These are phyloP conservation scores for Pelodytes ibericus DNA, from an alignment of 2,797 vertebrate genomes.

Conservation along the genomic window DNA sequence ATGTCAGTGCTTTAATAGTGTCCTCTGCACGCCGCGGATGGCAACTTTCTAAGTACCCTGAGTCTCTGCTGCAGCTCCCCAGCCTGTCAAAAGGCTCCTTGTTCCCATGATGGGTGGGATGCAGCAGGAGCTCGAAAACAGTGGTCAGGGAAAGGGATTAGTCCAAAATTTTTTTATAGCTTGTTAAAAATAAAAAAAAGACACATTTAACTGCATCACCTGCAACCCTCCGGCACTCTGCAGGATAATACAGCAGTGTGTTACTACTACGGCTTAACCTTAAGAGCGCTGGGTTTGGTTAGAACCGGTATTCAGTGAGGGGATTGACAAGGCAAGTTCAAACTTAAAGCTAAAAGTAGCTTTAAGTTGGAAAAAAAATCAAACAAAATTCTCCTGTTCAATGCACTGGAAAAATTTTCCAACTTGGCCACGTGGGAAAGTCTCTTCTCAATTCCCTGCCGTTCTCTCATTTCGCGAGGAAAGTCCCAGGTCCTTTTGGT, in stretches of 20 bases:
- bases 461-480: too few species aligned
- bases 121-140: slow-evolving; percentile 17
- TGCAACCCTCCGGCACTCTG: slow-evolving; percentile 12
- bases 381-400: too few species aligned
- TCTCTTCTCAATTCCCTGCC: too few species aligned
- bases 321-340: too few species aligned
- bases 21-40: background rate
- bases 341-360: too few species aligned
- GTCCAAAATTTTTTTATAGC: slow-evolving; percentile 36
- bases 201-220: slow-evolving; percentile 4
- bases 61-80: background rate
- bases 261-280: background rate
- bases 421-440: too few species aligned
- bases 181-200: slow-evolving; percentile 33
- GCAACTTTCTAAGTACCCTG: background rate
- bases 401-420: too few species aligned
- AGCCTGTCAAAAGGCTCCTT: slow-evolving; percentile 14
- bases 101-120: slow-evolving; percentile 18
- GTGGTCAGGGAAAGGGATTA: slow-evolving; percentile 44
- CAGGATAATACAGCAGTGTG: slow-evolving; percentile 32
- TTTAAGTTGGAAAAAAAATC: too few species aligned
- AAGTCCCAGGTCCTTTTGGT: too few species aligned
- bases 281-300: too few species aligned
- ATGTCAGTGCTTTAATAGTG: background rate
- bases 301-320: too few species aligned